A percentile compares a stretch with the other conserved stretches of the same genome.
Evolutionary conservation across 1,140 invertebrate species (phyloP).

Genomic region (Drosophila leontia): DNA sequence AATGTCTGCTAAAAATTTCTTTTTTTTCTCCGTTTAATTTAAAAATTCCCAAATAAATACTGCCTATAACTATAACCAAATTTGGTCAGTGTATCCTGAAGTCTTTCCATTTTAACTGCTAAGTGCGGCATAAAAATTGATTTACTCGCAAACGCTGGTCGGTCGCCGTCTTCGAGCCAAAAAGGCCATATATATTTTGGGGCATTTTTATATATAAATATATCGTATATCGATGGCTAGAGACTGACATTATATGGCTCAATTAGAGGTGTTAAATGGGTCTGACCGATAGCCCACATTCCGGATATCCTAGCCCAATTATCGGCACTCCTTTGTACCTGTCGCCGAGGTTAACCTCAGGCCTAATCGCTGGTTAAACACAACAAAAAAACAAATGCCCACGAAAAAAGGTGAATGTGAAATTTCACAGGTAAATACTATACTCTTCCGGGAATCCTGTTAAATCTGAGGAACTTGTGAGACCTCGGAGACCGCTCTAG

Average conservation of each 20-base stretch:
- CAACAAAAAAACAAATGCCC: conserved; percentile 14
- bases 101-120: conserved; percentile 65
- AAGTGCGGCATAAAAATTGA: conserved; percentile 81
- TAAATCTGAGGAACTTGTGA: background rate
- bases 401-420: conserved; percentile 34
- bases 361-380: conserved; percentile 51
- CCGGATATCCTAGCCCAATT: conserved; percentile 27
- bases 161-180: conserved; percentile 24
- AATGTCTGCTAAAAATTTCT: no score
- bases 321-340: conserved; percentile 24
- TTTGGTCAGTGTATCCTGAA: background rate
- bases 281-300: background rate
- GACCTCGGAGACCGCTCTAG: background rate
- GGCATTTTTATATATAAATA: conserved; percentile 19
- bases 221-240: conserved; percentile 20
- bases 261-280: conserved; percentile 67
- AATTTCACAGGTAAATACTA: conserved; percentile 59
- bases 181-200: conserved; percentile 12
- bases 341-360: conserved; percentile 20
- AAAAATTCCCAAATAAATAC: background rate
- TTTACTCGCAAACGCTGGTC: conserved; percentile 57
- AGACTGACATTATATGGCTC: conserved; percentile 56
- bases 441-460: conserved; percentile 54
- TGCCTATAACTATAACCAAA: accelerated
- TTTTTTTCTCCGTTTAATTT: background rate